Base-by-base conservation (phyloP, 2,113 vertebrate species). In the Engystomops pustulosus region DNA sequence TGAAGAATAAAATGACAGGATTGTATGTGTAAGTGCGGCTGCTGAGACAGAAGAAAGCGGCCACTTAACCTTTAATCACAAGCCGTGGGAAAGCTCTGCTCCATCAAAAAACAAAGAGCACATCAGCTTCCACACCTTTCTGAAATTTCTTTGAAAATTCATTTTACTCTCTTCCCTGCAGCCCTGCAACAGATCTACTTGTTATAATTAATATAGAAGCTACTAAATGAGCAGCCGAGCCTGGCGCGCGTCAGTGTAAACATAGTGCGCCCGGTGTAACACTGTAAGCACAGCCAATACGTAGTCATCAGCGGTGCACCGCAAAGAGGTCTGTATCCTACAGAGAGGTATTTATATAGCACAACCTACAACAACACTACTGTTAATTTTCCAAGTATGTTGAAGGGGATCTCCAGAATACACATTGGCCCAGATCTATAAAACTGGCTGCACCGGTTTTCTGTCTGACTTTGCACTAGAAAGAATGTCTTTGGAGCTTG, bases 51-150 rank as follows among this genome's bases (percentile, higher is more conserved):
- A 77, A 84, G 72, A 68, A 77, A 77, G 81, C 72, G 14, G 58
- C 58, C 23, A 41, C 81, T 84, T 84, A 84, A 84, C 81, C 81
- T 83, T 83, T 76, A 76, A 83, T 83, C 81, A 84, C 58, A 76
- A 84, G 72, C 44, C 44, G 58, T 84, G 44, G 72, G 72, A 77
- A 60, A 77, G 81, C 72, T 77, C 44, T 2, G 32, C 53, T 76
- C 81, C 77, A 72, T 68, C 81, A 84, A 84, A 77, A 84, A 84
- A 77, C 69, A 83, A 83, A 83, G 80, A 55, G 74, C 53, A 83
- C 69, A 83, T 83, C 80, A 83, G 53, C 69, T 74, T 74, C 80
- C 60, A 75, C 80, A 83, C 80, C 80, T 83, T 83, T 74, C 80
- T 74, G 69, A 34, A 62, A 62, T 38, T 83, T n/a, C 69, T 74